Evolutionary conservation across 1,140 invertebrate genomes (phyloP).

Genomic region (Platyscapa corneri): DNA sequence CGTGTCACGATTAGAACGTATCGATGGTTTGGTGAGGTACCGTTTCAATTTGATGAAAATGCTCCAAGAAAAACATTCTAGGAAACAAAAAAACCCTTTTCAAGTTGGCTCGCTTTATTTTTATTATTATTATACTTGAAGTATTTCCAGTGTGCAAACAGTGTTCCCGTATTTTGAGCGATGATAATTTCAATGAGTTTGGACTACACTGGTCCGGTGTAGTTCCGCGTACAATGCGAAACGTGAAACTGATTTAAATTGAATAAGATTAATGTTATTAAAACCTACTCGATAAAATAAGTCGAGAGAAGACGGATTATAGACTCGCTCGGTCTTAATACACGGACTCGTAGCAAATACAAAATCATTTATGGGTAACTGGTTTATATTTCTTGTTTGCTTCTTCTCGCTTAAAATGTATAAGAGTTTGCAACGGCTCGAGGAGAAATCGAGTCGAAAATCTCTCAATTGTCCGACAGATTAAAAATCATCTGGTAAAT

Average conservation of each 20-base stretch:
- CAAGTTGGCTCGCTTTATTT: too few species aligned
- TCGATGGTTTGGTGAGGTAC: not conserved
- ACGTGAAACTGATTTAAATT: constrained; percentile 8
- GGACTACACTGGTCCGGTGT: not conserved
- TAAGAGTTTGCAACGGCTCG: not conserved
- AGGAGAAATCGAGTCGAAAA: constrained; percentile 29
- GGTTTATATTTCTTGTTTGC: not conserved
- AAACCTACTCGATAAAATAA: not conserved
- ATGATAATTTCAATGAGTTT: not conserved
- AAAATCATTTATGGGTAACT: not conserved
- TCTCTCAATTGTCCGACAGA: constrained; percentile 10
- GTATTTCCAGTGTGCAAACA: not conserved
- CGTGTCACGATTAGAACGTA: constrained; percentile 10
- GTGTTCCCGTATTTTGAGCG: too few species aligned
- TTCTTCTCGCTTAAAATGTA: not conserved
- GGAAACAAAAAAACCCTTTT: not conserved
- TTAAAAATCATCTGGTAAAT: not conserved
- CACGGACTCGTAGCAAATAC: constrained; percentile 1
- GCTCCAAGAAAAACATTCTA: not conserved
- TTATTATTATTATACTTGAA: too few species aligned
- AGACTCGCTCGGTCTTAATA: not conserved
- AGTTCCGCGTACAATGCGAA: not conserved
- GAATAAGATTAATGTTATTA: not conserved
- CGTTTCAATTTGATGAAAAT: not conserved
- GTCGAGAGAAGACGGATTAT: not conserved